Evolutionary conservation across 2,797 vertebrate genomes (phyloP).

Genomic region (Limnodromus scolopaceus): DNA sequence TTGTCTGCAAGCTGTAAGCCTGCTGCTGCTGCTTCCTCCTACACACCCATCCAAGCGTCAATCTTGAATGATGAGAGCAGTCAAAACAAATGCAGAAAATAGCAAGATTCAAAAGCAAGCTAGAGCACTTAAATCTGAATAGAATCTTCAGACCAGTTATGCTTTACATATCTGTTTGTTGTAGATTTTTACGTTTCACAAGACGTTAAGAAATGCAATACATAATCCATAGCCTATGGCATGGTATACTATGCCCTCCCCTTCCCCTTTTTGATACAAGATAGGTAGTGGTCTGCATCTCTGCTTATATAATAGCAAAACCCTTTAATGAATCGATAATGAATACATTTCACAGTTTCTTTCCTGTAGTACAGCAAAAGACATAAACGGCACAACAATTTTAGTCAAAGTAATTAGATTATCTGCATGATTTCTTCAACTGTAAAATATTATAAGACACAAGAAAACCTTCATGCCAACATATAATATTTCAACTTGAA

Average conservation of each 20-base stretch:
- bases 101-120: slow-evolving; percentile 82
- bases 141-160: slow-evolving; percentile 73
- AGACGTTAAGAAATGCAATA: slow-evolving; percentile 66
- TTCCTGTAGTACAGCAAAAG: slow-evolving; percentile 60
- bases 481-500: slow-evolving; percentile 63
- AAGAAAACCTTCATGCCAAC: slow-evolving; percentile 38
- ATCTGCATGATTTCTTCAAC: slow-evolving; percentile 65
- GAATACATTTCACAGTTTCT: slow-evolving; percentile 34
- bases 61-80: slow-evolving; percentile 86
- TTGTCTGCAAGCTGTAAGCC: slow-evolving; percentile 89
- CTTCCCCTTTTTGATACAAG: slow-evolving; percentile 29
- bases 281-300: slow-evolving; percentile 37
- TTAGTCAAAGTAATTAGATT: slow-evolving; percentile 70
- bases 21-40: slow-evolving; percentile 83
- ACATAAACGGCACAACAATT: slow-evolving; percentile 64
- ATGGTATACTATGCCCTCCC: slow-evolving; percentile 23
- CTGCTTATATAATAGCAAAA: slow-evolving; percentile 47
- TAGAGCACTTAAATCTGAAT: slow-evolving; percentile 76
- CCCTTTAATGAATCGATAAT: slow-evolving; percentile 45
- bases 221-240: slow-evolving; percentile 57
- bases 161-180: slow-evolving; percentile 76
- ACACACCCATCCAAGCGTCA: slow-evolving; percentile 86
- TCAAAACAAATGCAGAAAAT: slow-evolving; percentile 88
- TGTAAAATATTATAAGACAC: slow-evolving; percentile 66
- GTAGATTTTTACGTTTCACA: slow-evolving; percentile 75